Base-by-base conservation (phyloP, 2,888 invertebrate species). In the Drosophila affinis region DNA sequence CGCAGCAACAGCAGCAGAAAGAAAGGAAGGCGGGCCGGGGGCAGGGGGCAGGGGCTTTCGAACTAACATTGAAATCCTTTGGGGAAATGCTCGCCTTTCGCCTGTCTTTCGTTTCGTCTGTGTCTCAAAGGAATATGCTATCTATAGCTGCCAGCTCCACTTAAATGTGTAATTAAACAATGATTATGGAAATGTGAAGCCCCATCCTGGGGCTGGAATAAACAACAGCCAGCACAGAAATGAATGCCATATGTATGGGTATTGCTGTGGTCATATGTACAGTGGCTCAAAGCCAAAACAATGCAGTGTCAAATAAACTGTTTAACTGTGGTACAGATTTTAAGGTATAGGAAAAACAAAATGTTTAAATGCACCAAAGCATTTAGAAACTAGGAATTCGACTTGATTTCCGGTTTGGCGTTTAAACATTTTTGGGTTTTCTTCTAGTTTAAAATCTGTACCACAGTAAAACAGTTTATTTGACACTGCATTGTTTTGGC, bases 181-280 rank as follows among this genome's bases (percentile, higher is more conserved):
- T 51, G 60, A 73, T 77, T 77, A 77, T 74, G 80, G 56, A 65
- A 73, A 77, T 67, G 21, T 62, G 51, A 44, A 51, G 21, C 51
- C 17, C 18, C 10, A 17, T 59, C 58, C 27, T 61, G 52, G 53
- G 61, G 71, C 44, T 7, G 61, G 2, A 21, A 10, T 32, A 62
- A 27, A 27, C 27, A 27, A 29, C 29, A 7, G 29, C 29, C 52
- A 47, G 21, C 21, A 62, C n/a, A 45, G 12, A 27, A 21, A 14
- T 76, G 52, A 71, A 65, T 60, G 71, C 62, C 72, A 34, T 51
- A 71, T 49, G 27, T 6, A 27, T 6, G 27, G 9, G 9, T 45
- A 51, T 54, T 10, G 45, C 29, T 46, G 27, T 34, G 49, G 49
- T 65, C 54, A 51, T 59, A n/a, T n/a, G n/a, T n/a, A n/a, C n/a